phyloP scores from a whole-genome alignment of 2,113 vertebrate species.

The Paedocypris sp. region DNA sequence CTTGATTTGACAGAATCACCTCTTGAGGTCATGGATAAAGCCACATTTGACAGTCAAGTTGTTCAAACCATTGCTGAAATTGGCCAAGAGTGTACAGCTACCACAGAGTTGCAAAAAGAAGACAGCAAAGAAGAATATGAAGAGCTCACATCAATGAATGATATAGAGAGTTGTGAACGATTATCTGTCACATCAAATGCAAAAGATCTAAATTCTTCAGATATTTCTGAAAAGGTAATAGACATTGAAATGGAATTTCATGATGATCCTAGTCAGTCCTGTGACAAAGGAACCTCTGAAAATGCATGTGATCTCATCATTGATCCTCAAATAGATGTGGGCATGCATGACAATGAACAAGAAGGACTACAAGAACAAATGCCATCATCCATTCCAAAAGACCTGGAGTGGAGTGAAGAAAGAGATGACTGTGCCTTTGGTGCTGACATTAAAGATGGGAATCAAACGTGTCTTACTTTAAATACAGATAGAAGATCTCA shows the following conservation, averaged over 20 bases:
- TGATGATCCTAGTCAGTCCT: neutral
- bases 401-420: slow-evolving; percentile 25
- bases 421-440: slow-evolving; percentile 47
- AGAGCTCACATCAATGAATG: neutral
- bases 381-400: neutral
- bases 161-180: neutral
- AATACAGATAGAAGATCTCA: slow-evolving; percentile 65
- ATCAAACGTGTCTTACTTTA: slow-evolving; percentile 64
- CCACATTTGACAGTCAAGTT: neutral
- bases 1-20: slow-evolving; percentile 55
- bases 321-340: neutral
- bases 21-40: slow-evolving; percentile 38
- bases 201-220: too few relatives aligned
- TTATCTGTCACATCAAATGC: too few relatives aligned
- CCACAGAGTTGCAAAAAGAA: slow-evolving; percentile 6
- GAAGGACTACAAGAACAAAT: neutral
- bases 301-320: neutral
- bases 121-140: neutral
- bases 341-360: neutral
- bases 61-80: neutral
- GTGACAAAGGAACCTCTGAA: neutral
- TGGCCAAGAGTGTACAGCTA: neutral
- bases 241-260: neutral
- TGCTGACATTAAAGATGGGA: slow-evolving; percentile 65
- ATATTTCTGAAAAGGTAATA: neutral